Base-by-base conservation (phyloP, 1,140 invertebrate species). In the Drosophila sechellia region DNA sequence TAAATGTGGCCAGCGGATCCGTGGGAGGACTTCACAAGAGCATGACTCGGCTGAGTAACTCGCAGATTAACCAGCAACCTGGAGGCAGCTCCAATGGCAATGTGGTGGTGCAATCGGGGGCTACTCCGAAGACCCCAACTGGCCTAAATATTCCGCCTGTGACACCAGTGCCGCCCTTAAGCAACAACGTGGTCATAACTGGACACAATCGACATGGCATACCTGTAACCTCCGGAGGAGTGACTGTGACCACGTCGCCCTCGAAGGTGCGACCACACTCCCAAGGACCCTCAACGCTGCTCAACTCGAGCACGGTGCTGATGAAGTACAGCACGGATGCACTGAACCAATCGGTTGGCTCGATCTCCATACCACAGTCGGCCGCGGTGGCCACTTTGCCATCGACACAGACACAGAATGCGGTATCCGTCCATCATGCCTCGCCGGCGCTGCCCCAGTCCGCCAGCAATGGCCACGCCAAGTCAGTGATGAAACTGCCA, bases 1-100 rank as follows among this genome's bases (percentile, higher is more conserved):
- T 96, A 6, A 96, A 96, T 92, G 94, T 95, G 74, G 94, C 94
- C 53, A 94, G 94, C 39, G 95, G 95, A 17, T 96, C 95, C 5
- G 95, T 96, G 15, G 95, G 95, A 10, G 95, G 95, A n/a, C 93
- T 96, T 1, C 95, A 96, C 87, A 96, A 96, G 87, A 96, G 96
- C 86, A 96, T 96, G 95, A 96, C 96, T n/a, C 93, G 96, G 40
- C 91, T 96, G 42, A 96, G 95, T 66, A 96, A 95, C 8, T 96
- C 95, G 53, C 95, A 96, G 83, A 95, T 96, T 59, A 94, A 94
- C 81, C 90, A 91, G 43, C 86, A 91, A 27, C 85, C 91, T 0
- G 79, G 79, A 0, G 86, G 86, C 39, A 91, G 63, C 17, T 92
- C 91, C 37, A 92, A 92, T 34, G 75, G 90, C 4, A 92, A 92